Conservation (phyloP, 2,797 vertebrate genomes). For the Coilia nasus region DNA sequence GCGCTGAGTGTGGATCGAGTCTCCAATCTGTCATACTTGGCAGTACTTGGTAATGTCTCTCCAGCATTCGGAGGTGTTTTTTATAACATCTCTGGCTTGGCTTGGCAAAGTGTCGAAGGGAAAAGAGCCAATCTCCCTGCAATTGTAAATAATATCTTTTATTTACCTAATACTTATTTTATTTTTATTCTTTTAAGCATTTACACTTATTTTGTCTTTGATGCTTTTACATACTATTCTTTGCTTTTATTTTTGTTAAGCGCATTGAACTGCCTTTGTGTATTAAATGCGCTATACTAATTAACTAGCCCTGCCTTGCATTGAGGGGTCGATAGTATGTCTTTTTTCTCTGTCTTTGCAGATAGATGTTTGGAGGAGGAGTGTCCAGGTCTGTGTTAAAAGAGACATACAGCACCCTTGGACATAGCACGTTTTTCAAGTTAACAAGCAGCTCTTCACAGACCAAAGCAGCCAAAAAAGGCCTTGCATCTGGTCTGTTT, state of each 20-base stretch:
- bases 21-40: slow-evolving; percentile 56
- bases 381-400: not conserved
- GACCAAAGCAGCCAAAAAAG: slow-evolving; percentile 10
- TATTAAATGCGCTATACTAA: too few relatives aligned
- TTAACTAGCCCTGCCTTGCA: too few relatives aligned
- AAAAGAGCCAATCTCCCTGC: not conserved
- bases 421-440: slow-evolving; percentile 9
- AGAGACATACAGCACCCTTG: slow-evolving; percentile 4
- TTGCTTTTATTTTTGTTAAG: too few relatives aligned
- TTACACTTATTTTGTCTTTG: too few relatives aligned
- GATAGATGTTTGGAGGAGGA: not conserved
- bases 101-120: not conserved
- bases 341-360: not conserved
- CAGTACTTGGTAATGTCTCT: slow-evolving; percentile 41
- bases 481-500: slow-evolving; percentile 3
- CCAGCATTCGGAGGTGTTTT: slow-evolving; percentile 7
- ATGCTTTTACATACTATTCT: too few relatives aligned
- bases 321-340: too few relatives aligned
- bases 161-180: too few relatives aligned
- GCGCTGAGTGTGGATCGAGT: slow-evolving; percentile 48
- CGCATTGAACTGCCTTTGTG: too few relatives aligned
- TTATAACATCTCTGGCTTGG: not conserved
- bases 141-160: too few relatives aligned
- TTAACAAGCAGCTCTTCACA: slow-evolving; percentile 1
- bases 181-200: too few relatives aligned